phyloP scores from a whole-genome alignment of 64 coral and sea anemone genomes.

The Cladopsammia gracilis region DNA sequence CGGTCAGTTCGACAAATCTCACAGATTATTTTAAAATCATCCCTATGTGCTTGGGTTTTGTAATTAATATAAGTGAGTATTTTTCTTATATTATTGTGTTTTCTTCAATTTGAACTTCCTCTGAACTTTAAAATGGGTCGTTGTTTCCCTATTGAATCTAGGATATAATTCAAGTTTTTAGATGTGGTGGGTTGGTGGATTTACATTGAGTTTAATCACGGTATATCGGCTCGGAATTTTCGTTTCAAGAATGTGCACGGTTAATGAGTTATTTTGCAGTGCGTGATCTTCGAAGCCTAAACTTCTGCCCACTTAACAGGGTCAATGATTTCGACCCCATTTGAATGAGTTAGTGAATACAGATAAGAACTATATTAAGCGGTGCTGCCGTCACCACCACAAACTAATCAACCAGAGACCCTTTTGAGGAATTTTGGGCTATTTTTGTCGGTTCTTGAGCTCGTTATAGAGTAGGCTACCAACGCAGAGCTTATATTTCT shows the following conservation, averaged over 20 bases:
- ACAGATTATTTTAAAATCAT: no score
- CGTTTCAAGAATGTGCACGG: slow-evolving; percentile 27
- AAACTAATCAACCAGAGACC: slow-evolving; percentile 37
- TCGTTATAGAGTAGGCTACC: slow-evolving; percentile 21
- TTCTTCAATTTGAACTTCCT: not conserved
- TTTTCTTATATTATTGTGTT: no score
- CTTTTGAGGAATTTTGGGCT: slow-evolving; percentile 26
- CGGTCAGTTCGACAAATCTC: no score
- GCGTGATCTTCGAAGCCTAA: slow-evolving; percentile 18
- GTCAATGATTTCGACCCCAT: slow-evolving; percentile 60
- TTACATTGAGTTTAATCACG: not conserved
- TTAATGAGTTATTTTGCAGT: slow-evolving; percentile 27
- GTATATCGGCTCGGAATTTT: slow-evolving; percentile 18
- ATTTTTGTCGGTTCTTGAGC: slow-evolving; percentile 35
- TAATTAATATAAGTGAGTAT: no score
- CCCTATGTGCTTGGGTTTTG: no score
- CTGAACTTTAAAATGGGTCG: not conserved
- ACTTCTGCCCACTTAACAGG: slow-evolving; percentile 27
- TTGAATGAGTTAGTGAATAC: slow-evolving; percentile 29
- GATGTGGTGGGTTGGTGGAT: not conserved
- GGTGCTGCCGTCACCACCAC: slow-evolving; percentile 15
- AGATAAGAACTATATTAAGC: not conserved
- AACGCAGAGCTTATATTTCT: slow-evolving; percentile 45
- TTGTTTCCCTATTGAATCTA: no score
- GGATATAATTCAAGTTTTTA: no score